These are phyloP conservation scores for Oriolus oriolus DNA, from an alignment of 2,113 vertebrate species.

Conservation along the genomic window DNA sequence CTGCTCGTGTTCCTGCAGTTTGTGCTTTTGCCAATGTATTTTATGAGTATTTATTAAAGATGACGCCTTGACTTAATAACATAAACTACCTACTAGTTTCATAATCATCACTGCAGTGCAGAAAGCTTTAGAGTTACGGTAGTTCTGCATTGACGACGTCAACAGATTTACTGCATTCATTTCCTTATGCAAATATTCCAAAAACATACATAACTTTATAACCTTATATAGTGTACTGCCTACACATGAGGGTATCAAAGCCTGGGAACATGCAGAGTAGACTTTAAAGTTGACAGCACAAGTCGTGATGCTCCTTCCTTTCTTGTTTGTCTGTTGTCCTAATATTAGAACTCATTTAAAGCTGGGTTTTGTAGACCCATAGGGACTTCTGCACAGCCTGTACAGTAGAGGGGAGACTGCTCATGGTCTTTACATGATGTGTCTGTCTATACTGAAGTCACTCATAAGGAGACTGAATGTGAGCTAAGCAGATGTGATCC, in stretches of 20 bases:
- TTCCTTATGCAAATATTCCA: constrained; percentile 54
- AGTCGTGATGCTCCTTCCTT: background rate
- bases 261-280: background rate
- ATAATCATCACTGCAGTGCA: constrained; percentile 74
- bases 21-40: constrained; percentile 39
- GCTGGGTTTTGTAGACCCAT: background rate
- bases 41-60: constrained; percentile 56
- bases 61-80: constrained; percentile 65
- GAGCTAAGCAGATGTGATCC: background rate
- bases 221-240: background rate
- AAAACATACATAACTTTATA: constrained; percentile 20
- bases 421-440: background rate
- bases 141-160: constrained; percentile 52
- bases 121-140: constrained; percentile 64
- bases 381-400: background rate
- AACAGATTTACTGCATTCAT: constrained; percentile 61
- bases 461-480: background rate
- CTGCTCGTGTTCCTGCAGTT: background rate
- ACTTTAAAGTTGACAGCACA: background rate
- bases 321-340: background rate
- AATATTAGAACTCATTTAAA: background rate
- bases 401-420: background rate
- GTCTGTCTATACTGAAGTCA: background rate
- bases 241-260: background rate
- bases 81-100: constrained; percentile 72